Evolutionary conservation across 2,797 vertebrate species (phyloP), one percentile per base, ranked within the genome.

Genomic region (Neopelma chrysocephalum): DNA sequence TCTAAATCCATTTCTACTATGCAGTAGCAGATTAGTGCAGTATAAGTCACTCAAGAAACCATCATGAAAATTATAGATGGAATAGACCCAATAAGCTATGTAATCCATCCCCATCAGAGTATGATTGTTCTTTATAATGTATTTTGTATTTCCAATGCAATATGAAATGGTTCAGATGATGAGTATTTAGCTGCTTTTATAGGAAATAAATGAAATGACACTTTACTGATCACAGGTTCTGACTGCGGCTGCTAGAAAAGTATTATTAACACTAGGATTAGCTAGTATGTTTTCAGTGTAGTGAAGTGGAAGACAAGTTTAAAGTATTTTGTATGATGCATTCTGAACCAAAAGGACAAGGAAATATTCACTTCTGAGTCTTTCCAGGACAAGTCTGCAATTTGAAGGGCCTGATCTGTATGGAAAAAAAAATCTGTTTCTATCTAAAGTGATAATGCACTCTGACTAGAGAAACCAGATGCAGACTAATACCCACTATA

Each of bases 1-100:
- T 94, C 53, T 81, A 64, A 96, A 93, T 86, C 75, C 18, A 47
- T 94, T 91, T 93, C 82, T 94, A 12, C 87, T 78, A 5, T 15
- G 15, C 31, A 75, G 68, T 36, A 61, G 82, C 64, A 95, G 87
- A 93, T 96, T 75, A 91, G 48, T 78, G 75, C 42, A 86, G 61
- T 45, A 43, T 95, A 96, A 95, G 71, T 96, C 84, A 91, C 76
- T 94, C 76, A 93, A 91, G 85, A 94, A 94, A 11, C 38, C 82
- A 87, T 88, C 71, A 38, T 69, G 53, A 75, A 95, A 94, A 94
- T 94, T 96, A 92, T 68, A 89, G 79, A 54, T 82, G 75, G 87
- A 83, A 85, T 77, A 93, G 81, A 89, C 57, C 42, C 25, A 94
- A 68, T 91, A 95, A 89, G 5, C 47, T 68, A 12, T 86, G 82